Evolutionary conservation across 2,797 vertebrate genomes (phyloP).

Genomic region (Decapterus maruadsi): DNA sequence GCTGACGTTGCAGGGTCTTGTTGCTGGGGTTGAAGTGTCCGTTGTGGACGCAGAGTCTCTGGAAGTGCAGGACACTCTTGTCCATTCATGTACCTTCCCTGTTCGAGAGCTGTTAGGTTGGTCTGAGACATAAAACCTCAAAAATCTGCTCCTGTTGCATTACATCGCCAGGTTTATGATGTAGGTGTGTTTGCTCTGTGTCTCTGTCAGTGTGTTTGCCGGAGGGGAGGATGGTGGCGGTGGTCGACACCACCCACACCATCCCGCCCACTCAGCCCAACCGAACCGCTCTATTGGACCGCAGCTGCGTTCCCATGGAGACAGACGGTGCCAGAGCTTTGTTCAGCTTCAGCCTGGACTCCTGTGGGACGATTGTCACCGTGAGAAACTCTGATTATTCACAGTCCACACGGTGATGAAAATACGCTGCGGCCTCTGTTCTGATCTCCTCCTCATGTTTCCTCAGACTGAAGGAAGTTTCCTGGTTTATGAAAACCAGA

Average conservation of each 20-base stretch:
- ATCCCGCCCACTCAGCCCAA: slow-evolving; percentile 79
- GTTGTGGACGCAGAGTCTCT: slow-evolving; percentile 78
- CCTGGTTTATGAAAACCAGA: slow-evolving; percentile 87
- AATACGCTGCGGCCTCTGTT: not conserved
- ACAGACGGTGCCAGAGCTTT: slow-evolving; percentile 77
- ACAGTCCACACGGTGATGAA: not conserved
- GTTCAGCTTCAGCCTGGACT: slow-evolving; percentile 82
- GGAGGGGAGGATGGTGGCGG: slow-evolving; percentile 77
- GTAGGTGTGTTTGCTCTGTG: not conserved
- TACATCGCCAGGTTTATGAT: not conserved
- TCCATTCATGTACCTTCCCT: slow-evolving; percentile 79
- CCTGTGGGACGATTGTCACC: slow-evolving; percentile 80
- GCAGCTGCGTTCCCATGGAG: slow-evolving; percentile 78
- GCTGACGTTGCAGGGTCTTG: slow-evolving; percentile 65
- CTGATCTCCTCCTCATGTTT: slow-evolving; percentile 15
- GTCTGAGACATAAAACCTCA: not conserved
- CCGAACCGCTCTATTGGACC: slow-evolving; percentile 81
- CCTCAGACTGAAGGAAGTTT: slow-evolving; percentile 78
- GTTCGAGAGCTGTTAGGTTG: slow-evolving; percentile 78
- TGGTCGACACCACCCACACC: slow-evolving; percentile 79
- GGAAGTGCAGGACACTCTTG: slow-evolving; percentile 70
- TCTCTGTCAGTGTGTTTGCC: slow-evolving; percentile 79
- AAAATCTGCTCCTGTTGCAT: not conserved
- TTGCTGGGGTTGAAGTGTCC: slow-evolving; percentile 73
- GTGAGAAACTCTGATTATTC: slow-evolving; percentile 48